phyloP scores from a whole-genome alignment of 2,888 invertebrate species.

The Sinhomidia bicolor region DNA sequence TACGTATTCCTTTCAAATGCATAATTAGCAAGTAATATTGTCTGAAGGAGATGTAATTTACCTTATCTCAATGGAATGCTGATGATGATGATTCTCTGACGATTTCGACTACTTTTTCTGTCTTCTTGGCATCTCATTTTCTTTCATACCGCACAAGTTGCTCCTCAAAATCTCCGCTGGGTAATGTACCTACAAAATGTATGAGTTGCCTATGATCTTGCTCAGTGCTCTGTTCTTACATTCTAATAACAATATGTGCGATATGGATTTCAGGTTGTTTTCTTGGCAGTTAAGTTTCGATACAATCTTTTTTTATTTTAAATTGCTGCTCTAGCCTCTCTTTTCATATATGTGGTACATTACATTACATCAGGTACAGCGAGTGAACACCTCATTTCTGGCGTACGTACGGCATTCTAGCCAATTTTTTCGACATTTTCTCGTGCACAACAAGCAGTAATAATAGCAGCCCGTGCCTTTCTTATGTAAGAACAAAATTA shows the following conservation, averaged over 20 bases:
- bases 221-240: background rate
- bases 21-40: constrained; percentile 74
- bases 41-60: constrained; percentile 73
- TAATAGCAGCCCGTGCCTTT: constrained; percentile 54
- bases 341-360: background rate
- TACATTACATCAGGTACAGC: background rate
- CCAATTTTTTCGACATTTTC: constrained; percentile 63
- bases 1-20: constrained; percentile 67
- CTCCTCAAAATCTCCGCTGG: constrained; percentile 47
- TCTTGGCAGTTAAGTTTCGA: constrained; percentile 36
- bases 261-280: constrained; percentile 57
- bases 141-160: constrained; percentile 69
- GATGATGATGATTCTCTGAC: constrained; percentile 61
- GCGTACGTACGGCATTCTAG: constrained; percentile 18
- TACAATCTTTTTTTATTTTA: constrained; percentile 36
- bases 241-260: constrained; percentile 41
- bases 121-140: constrained; percentile 65
- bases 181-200: background rate
- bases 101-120: constrained; percentile 69
- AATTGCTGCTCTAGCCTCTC: constrained; percentile 49
- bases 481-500: constrained; percentile 20
- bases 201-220: too few species aligned
- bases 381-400: constrained; percentile 63
- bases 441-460: constrained; percentile 36
- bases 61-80: constrained; percentile 71